Base-by-base conservation (phyloP, 2,113 vertebrate species). In the Pteropus alecto region DNA sequence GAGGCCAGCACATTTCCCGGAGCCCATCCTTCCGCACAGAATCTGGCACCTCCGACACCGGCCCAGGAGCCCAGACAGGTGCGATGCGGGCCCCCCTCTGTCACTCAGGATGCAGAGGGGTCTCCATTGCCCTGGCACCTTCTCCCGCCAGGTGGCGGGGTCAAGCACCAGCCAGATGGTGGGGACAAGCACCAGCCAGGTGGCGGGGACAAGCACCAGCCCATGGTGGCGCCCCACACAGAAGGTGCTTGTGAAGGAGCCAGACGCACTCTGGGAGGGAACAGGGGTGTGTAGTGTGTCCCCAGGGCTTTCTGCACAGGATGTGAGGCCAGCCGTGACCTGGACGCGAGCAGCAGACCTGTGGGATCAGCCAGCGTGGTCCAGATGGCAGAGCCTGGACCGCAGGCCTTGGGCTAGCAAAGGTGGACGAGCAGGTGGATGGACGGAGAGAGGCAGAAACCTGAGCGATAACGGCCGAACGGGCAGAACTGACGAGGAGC, bases 1-100 rank as follows among this genome's bases (percentile, higher is more conserved):
- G 96, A 94, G 63, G 97, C 94, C 94, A 56, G 87, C 90, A 58
- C 81, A 65, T 70, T 89, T 88, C 95, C 63, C 61, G 61, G 95
- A 83, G 48, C 10, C 65, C 7, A 0, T 4, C 79, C 68, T 84
- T 71, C 87, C 91, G 85, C 56, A 38, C 58, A 70, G 77, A 56
- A 24, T 1, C 87, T 6, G 90, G 24, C 0, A 16, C 33, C 19
- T 26, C 4, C 10, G 1, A 10, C 0, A 1, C 41, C 0, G 1
- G 48, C 38, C 2, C 0, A 30, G 41, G n/a, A 73, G 33, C 18
- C 1, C 1, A 0, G 7, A 10, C 12, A 4, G 2, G 21, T 0
- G 4, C 0, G 7, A 1, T 0, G 0, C 13, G 43, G 21, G 33
- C 11, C 0, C 79, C n/a, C 6, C 16, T 8, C 1, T 0, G 4